Conservation (phyloP, 2,888 invertebrate genomes). For the Pseudococcus jackbeardsleyi region DNA sequence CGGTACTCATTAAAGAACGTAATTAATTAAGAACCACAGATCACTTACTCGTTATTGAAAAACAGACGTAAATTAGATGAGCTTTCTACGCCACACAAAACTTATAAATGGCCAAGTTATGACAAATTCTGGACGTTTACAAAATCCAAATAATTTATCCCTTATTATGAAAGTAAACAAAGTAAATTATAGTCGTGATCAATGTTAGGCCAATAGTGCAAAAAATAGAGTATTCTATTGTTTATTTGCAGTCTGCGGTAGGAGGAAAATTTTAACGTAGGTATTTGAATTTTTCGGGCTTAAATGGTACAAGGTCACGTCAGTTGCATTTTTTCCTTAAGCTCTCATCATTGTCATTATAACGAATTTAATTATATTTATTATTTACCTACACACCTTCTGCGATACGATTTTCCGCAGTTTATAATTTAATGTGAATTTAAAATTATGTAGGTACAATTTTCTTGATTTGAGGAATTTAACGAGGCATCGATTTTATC, state of each 20-base stretch:
- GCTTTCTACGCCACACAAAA: background rate
- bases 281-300: background rate
- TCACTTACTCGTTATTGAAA: background rate
- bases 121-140: background rate
- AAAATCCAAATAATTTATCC: background rate
- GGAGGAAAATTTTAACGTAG: background rate
- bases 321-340: background rate
- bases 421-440: background rate
- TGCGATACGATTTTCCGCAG: background rate
- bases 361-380: background rate
- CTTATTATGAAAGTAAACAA: background rate
- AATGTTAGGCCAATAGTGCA: background rate
- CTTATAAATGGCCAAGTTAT: background rate
- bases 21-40: background rate
- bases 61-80: background rate
- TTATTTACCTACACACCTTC: background rate
- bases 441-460: no score
- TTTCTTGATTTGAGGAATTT: no score
- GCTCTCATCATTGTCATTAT: background rate
- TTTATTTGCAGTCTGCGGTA: background rate
- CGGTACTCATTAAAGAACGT: background rate
- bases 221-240: background rate
- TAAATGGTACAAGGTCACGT: constrained; percentile 23
- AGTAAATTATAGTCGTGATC: constrained; percentile 38
- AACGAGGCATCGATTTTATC: no score